These are phyloP conservation scores for Phyllopteryx taeniolatus DNA, from an alignment of 2,113 vertebrate species.

Conservation along the genomic window DNA sequence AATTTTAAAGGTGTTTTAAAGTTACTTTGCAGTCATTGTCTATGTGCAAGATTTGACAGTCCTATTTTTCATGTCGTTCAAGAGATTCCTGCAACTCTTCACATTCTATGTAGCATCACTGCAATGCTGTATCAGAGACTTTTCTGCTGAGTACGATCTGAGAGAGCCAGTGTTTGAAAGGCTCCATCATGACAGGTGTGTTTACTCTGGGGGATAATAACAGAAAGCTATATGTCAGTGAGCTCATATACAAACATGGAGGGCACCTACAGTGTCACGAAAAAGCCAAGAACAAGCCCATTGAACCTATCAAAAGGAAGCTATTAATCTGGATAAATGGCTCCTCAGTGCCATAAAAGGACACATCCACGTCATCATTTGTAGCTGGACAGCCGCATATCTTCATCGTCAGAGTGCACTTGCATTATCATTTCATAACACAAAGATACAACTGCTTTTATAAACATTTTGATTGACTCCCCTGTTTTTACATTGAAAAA, in stretches of 20 bases:
- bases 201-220: slow-evolving; percentile 51
- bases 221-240: slow-evolving; percentile 36
- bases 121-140: slow-evolving; percentile 6
- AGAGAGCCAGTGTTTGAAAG: slow-evolving; percentile 33
- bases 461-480: not conserved
- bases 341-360: slow-evolving; percentile 22
- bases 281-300: slow-evolving; percentile 40
- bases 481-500: not conserved
- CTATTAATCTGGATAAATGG: slow-evolving; percentile 45
- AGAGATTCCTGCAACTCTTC: slow-evolving; percentile 1
- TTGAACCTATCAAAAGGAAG: slow-evolving; percentile 35
- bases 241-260: slow-evolving; percentile 61
- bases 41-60: slow-evolving; percentile 33
- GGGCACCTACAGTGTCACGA: slow-evolving; percentile 35
- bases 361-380: slow-evolving; percentile 21
- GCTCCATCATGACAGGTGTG: slow-evolving; percentile 58
- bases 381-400: slow-evolving; percentile 9
- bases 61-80: slow-evolving; percentile 9
- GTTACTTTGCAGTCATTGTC: slow-evolving; percentile 19
- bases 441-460: not conserved
- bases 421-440: not conserved
- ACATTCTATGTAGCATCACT: not conserved
- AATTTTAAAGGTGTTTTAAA: slow-evolving; percentile 41
- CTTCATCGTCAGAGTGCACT: slow-evolving; percentile 5
- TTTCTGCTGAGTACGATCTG: slow-evolving; percentile 25